Conservation (phyloP, 2,888 invertebrate genomes). For the Callimorpha dominula region DNA sequence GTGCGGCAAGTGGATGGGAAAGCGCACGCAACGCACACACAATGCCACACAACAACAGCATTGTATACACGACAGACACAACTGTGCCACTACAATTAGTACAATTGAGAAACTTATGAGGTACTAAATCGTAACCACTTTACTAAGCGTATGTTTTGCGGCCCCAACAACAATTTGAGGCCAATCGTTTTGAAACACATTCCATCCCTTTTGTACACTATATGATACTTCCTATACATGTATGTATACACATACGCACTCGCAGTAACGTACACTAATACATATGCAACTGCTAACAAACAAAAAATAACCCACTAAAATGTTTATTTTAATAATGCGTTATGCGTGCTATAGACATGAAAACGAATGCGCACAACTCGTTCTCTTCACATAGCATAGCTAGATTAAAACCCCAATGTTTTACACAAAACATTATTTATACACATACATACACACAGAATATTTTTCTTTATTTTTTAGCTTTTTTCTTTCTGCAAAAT, state of each 20-base stretch:
- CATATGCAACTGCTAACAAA: conserved; percentile 24
- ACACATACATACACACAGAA: conserved; percentile 63
- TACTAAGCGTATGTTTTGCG: conserved; percentile 84
- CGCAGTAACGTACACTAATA: conserved; percentile 59
- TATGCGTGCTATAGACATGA: conserved; percentile 9
- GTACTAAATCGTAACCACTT: conserved; percentile 80
- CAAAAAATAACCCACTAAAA: conserved; percentile 26
- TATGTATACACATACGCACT: conserved; percentile 84
- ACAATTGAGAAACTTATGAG: conserved; percentile 79
- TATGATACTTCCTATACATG: conserved; percentile 84
- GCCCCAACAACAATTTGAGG: conserved; percentile 73
- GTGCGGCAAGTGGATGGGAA: conserved; percentile 10
- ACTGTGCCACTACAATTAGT: conserved; percentile 39
- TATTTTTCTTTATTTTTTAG: conserved; percentile 70
- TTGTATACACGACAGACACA: conserved; percentile 36
- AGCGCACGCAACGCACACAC: conserved; percentile 2
- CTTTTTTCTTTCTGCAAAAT: conserved; percentile 62
- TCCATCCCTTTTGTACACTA: conserved; percentile 84
- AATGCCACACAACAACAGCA: conserved; percentile 3
- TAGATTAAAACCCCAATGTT: conserved; percentile 69
- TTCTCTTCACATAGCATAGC: conserved; percentile 59
- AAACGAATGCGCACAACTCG: conserved; percentile 54
- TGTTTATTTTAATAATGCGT: conserved; percentile 14
- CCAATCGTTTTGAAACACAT: conserved; percentile 79
- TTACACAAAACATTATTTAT: conserved; percentile 61